These are phyloP conservation scores for Meghimatium bilineatum DNA, from an alignment of 2,888 invertebrate genomes.

Conservation along the genomic window DNA sequence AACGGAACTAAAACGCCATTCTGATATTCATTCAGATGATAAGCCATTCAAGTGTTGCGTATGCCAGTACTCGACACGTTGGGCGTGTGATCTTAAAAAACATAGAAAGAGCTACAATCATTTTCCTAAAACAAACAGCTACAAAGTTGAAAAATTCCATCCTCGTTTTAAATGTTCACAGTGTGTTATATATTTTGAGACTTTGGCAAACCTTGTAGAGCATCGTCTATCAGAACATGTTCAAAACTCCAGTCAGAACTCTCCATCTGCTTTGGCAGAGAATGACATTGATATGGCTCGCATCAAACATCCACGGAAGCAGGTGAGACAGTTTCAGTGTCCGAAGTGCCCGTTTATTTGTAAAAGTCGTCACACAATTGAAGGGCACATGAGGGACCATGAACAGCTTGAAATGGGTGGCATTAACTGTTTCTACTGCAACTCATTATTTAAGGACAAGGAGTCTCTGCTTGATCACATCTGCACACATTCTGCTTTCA, in stretches of 20 bases:
- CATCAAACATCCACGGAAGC: constrained; percentile 54
- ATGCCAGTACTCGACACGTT: constrained; percentile 75
- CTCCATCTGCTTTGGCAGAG: constrained; percentile 37
- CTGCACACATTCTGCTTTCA: constrained; percentile 65
- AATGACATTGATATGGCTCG: constrained; percentile 52
- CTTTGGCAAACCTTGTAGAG: constrained; percentile 62
- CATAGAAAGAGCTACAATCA: constrained; percentile 74
- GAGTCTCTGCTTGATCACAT: constrained; percentile 68
- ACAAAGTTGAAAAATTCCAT: constrained; percentile 53
- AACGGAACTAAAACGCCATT: constrained; percentile 74
- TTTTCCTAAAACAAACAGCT: constrained; percentile 43
- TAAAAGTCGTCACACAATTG: constrained; percentile 61
- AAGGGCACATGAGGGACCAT: constrained; percentile 66
- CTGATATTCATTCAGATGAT: constrained; percentile 73
- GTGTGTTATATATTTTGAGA: constrained; percentile 63
- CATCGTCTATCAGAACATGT: constrained; percentile 66
- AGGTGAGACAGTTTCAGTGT: constrained; percentile 68
- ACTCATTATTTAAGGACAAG: constrained; percentile 64
- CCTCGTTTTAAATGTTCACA: constrained; percentile 62
- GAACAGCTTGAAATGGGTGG: constrained; percentile 59
- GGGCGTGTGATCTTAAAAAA: constrained; percentile 76
- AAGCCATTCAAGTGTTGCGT: constrained; percentile 74
- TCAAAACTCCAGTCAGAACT: constrained; percentile 42
- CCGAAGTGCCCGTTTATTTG: constrained; percentile 69
- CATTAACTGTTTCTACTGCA: constrained; percentile 67